Percentiles rank a stretch among this genome's conserved stretches.
These are phyloP conservation scores for Dinothrombium tinctorium DNA, from an alignment of 1,140 invertebrate species.

Conservation along the genomic window DNA sequence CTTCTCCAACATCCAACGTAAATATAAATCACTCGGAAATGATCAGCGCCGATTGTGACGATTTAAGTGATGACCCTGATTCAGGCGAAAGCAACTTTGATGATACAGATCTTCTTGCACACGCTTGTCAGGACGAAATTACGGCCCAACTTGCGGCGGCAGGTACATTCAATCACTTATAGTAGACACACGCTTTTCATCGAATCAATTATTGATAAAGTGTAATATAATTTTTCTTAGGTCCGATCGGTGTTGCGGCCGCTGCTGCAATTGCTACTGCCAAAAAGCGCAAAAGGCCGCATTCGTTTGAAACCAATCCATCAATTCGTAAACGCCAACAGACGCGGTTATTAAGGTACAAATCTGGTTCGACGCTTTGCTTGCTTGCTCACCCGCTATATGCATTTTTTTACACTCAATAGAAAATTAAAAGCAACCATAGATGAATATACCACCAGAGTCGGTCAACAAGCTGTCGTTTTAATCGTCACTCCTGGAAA, in stretches of 20 bases:
- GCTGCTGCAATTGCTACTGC: constrained; percentile 87
- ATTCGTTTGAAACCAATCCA: constrained; percentile 93
- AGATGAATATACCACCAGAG: constrained; percentile 84
- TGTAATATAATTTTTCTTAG: constrained; percentile 23
- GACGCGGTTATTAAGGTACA: constrained; percentile 63
- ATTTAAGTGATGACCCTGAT: constrained; percentile 21
- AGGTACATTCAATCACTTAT: constrained; percentile 26
- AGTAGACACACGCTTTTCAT: neutral
- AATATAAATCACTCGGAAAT: neutral
- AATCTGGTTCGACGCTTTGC: neutral
- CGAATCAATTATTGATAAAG: neutral
- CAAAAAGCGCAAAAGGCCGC: constrained; percentile 78
- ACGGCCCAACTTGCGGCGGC: constrained; percentile 83
- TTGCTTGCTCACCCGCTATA: neutral
- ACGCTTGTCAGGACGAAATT: constrained; percentile 55
- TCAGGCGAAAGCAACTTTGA: constrained; percentile 25
- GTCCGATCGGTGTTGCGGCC: constrained; percentile 81
- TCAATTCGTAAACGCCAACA: constrained; percentile 87
- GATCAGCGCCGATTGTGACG: constrained; percentile 13
- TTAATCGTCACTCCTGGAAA: constrained; percentile 89
- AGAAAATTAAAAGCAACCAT: constrained; percentile 58
- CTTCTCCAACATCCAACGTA: neutral
- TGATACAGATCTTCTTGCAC: constrained; percentile 22
- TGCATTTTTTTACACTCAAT: constrained; percentile 10
- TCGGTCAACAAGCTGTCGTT: constrained; percentile 91